Evolutionary conservation across 2,797 vertebrate genomes (phyloP), one percentile per base, ranked within the genome.

Genomic region (Diplodus puntazzo): DNA sequence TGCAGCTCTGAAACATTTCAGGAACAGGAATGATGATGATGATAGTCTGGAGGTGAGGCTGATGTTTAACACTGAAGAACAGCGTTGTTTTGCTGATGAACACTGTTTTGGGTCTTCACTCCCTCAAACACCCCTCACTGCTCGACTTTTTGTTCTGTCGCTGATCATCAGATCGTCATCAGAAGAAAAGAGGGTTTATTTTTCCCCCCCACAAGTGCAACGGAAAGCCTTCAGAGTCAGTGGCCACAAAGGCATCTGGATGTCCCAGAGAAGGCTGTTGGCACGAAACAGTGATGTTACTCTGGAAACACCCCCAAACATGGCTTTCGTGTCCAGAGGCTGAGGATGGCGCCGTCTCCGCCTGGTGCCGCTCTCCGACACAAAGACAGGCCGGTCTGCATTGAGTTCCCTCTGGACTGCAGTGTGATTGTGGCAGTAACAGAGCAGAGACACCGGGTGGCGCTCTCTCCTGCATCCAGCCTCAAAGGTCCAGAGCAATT

Each of bases 241-340:
- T 69, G 79, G 72, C 86, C 84, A 80, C 80, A 34, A 59, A 86
- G 86, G 78, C 89, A 39, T 86, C 79, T 57, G 77, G 82, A 69
- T 45, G 75, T 86, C 82, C 80, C 82, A 77, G 85, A 83, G 73
- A 80, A 84, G 81, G 82, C 78, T 52, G 75, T 89, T 89, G 89
- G 87, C 88, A 90, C 83, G 39, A 74, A 75, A 58, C 60, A 69
- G 62, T 71, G 77, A 75, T 23, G 69, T 12, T 63, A 71, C 80
- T 81, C 73, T 79, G 78, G 34, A 61, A 77, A 84, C 69, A 60
- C 59, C 78, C 34, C 30, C 2, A 52, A 73, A 70, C 78, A 78
- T 89, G 89, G 86, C 86, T 89, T 88, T 84, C 79, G 50, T 66
- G 88, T 86, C 80, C 71, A 79, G 72, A 72, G 48, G 77, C 73